A percentile compares a stretch with the other conserved stretches of the same genome.
Conservation (phyloP, 2,113 vertebrate genomes). For the Elanus axillaris region DNA sequence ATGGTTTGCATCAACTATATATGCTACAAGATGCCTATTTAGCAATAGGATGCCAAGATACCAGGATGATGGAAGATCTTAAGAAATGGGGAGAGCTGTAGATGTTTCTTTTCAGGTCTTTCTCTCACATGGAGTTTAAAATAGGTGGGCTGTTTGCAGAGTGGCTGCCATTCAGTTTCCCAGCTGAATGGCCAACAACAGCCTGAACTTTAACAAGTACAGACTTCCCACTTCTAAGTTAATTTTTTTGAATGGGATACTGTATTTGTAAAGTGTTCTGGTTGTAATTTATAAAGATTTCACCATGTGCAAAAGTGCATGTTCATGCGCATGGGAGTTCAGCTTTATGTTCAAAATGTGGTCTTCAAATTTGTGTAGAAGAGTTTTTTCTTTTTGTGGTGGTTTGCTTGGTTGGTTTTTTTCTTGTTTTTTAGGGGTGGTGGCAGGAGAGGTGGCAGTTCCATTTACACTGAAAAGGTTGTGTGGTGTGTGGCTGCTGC, state of each 20-base stretch:
- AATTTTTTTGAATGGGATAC: not conserved
- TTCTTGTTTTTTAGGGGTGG: not conserved
- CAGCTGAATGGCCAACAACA: not conserved
- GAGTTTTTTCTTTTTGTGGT: not conserved
- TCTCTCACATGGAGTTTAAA: not conserved
- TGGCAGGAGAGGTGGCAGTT: not conserved
- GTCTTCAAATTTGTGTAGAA: not conserved
- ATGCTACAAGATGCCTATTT: not conserved
- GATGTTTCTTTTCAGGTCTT: not conserved
- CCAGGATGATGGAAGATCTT: not conserved
- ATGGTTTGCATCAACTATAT: not conserved
- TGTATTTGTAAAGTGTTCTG: not conserved
- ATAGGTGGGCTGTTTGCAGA: not conserved
- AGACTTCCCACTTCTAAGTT: not conserved
- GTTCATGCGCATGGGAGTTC: accelerated
- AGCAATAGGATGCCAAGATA: not conserved
- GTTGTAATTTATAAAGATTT: not conserved
- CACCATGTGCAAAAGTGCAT: not conserved
- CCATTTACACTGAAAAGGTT: not conserved
- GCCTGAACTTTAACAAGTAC: not conserved
- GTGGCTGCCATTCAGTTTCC: not conserved
- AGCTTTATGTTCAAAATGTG: not conserved
- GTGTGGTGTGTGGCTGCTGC: not conserved
- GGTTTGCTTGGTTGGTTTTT: not conserved
- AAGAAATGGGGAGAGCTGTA: not conserved